These are phyloP conservation scores for Seladonia tumulorum DNA, from an alignment of 2,888 invertebrate species.

Conservation along the genomic window DNA sequence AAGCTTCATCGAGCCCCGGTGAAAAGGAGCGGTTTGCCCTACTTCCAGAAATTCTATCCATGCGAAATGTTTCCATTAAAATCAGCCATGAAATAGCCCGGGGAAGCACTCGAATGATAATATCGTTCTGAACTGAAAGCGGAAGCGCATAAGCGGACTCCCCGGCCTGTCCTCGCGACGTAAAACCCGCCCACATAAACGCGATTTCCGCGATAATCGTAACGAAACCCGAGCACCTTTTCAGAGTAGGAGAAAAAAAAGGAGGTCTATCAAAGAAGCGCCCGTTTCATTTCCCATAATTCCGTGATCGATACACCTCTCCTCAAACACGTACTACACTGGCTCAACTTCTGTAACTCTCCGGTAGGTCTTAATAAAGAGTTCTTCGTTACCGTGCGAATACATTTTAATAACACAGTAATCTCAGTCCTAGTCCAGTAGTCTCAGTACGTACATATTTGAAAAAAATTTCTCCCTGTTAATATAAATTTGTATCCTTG, in stretches of 20 bases:
- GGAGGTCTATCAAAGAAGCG: background rate
- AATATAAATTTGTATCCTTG: too few relatives aligned
- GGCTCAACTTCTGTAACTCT: background rate
- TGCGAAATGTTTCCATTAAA: conserved; percentile 43
- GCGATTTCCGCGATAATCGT: conserved; percentile 33
- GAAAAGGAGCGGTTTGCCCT: conserved; percentile 38
- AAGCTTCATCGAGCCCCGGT: conserved; percentile 39
- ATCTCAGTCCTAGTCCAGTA: too few relatives aligned
- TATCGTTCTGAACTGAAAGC: conserved; percentile 26
- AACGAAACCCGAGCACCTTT: conserved; percentile 1
- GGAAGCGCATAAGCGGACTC: background rate
- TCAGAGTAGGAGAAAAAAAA: background rate
- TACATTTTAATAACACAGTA: background rate
- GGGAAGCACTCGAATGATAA: conserved; percentile 42
- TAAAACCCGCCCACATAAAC: conserved; percentile 28
- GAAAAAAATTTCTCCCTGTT: background rate
- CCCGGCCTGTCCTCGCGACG: conserved; percentile 17
- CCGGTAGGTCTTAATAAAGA: background rate
- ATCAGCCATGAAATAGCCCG: conserved; percentile 33
- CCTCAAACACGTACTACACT: background rate
- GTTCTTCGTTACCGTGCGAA: background rate
- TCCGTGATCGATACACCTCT: background rate
- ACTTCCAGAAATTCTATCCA: conserved; percentile 32
- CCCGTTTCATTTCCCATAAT: background rate
- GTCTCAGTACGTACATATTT: too few relatives aligned